Evolutionary conservation across 2,888 invertebrate genomes (phyloP), one percentile per base, ranked within the genome.

Genomic region (Lasioglossum malachurum): DNA sequence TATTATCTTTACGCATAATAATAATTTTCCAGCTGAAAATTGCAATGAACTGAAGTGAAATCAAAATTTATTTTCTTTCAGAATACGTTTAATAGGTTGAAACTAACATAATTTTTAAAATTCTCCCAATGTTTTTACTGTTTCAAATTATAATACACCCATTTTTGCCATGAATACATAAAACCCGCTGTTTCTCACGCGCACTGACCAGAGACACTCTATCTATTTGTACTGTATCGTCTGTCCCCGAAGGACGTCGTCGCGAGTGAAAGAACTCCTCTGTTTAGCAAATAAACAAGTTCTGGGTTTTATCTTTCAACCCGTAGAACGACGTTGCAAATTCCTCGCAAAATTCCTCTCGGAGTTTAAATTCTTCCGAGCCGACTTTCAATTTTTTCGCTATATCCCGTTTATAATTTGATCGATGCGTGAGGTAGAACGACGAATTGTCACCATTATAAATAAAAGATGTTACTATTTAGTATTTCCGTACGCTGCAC

Each of bases 191-290:
- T 75, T 69, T 69, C 79, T 60, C 64, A 71, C 72, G 72, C 31
- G 53, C 64, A 75, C 74, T 64, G 75, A 80, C 77, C 86, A 35
- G 60, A 73, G 71, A 53, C 72, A 78, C 78, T 75, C 49, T 71
- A 83, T 80, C 83, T 83, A 64, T 80, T 74, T 74, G 57, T 64
- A 76, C 71, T 71, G 64, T 64, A 82, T 79, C 46, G 83, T 69
- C 83, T 78, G 69, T 75, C 80, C 14, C 57, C 72, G 84, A 87
- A 88, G 88, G 88, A 85, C 87, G 78, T 73, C 16, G 23, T 64
- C 75, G 53, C 80, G 82, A 88, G 88, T 85, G 88, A 87, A 88
- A 88, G 88, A 88, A 88, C 88, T 84, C 78, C 80, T 87, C 82
- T 87, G 82, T 82, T 87, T 85, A 82, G 82, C 78, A 77, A 84